These are phyloP conservation scores for Centruroides vittatus DNA, from an alignment of 1,140 invertebrate genomes.

Conservation along the genomic window DNA sequence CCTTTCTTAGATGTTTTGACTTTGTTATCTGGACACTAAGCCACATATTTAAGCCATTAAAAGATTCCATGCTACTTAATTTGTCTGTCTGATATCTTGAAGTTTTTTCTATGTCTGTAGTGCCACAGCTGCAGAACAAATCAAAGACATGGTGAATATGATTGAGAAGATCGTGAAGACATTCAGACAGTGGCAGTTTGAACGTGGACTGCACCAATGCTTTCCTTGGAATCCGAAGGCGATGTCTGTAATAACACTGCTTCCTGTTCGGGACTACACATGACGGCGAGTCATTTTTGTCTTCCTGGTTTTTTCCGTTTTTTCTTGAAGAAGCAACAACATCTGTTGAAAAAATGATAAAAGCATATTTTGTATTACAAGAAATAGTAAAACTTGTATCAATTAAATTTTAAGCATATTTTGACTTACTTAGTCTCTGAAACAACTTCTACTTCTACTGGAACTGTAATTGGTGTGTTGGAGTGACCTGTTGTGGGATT, in stretches of 20 bases:
- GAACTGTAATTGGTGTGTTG: slow-evolving; percentile 86
- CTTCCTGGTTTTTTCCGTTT: slow-evolving; percentile 48
- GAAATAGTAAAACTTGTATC: no score
- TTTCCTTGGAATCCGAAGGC: slow-evolving; percentile 49
- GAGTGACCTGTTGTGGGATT: slow-evolving; percentile 91
- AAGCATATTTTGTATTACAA: no score
- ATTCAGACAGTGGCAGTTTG: slow-evolving; percentile 14
- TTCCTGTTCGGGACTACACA: slow-evolving; percentile 42
- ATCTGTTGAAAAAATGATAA: slow-evolving; percentile 9
- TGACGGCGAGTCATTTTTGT: slow-evolving; percentile 27
- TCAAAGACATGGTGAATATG: no score
- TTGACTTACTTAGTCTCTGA: slow-evolving; percentile 38
- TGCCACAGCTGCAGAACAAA: no score
- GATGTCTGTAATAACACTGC: slow-evolving; percentile 47
- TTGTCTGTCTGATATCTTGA: no score
- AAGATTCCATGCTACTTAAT: no score
- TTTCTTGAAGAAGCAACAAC: slow-evolving; percentile 19
- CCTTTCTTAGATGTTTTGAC: no score
- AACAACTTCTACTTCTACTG: slow-evolving; percentile 74
- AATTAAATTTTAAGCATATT: neutral
- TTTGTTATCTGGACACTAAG: no score
- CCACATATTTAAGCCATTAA: no score
- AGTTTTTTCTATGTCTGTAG: no score
- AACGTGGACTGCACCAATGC: slow-evolving; percentile 26
- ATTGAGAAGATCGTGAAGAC: no score